A percentile compares a stretch with the other conserved stretches of the same genome.
phyloP scores from a whole-genome alignment of 2,113 vertebrate genomes.

The Pardalotus punctatus region DNA sequence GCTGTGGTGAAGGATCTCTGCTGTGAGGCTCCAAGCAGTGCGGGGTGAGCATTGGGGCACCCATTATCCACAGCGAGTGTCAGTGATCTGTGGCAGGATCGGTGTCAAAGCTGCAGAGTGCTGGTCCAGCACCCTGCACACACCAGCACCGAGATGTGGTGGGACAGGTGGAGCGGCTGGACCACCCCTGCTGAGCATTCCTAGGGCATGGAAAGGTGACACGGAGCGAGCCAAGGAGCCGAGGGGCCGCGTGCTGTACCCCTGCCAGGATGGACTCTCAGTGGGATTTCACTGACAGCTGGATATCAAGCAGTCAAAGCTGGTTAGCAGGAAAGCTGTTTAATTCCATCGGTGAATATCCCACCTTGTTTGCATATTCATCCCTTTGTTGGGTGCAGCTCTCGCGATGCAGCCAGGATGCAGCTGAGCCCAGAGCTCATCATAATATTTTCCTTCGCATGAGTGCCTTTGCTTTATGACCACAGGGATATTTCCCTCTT shows the following conservation, averaged over 20 bases:
- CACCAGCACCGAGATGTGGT: fast-evolving
- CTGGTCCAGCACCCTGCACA: fast-evolving
- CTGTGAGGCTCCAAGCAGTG: fast-evolving
- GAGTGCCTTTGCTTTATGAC: not conserved
- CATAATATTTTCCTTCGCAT: not conserved
- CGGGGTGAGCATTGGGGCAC: fast-evolving
- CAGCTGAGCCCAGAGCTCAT: not conserved
- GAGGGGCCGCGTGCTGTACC: not conserved
- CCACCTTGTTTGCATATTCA: not conserved
- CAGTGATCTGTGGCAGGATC: not conserved
- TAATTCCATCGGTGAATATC: not conserved
- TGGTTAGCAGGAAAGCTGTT: not conserved
- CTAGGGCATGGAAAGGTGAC: not conserved
- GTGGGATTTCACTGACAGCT: not conserved
- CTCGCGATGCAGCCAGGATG: fast-evolving
- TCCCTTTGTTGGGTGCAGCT: not conserved
- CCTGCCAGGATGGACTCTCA: fast-evolving
- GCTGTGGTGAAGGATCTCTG: not conserved
- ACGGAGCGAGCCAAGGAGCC: fast-evolving
- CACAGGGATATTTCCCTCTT: not conserved
- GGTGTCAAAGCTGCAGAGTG: not conserved
- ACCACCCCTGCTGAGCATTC: not conserved
- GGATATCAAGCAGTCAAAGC: not conserved
- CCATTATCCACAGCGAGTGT: fast-evolving
- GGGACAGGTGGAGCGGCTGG: fast-evolving